Base-by-base conservation (phyloP, 2,888 invertebrate genomes). In the Latrodectus elegans region DNA sequence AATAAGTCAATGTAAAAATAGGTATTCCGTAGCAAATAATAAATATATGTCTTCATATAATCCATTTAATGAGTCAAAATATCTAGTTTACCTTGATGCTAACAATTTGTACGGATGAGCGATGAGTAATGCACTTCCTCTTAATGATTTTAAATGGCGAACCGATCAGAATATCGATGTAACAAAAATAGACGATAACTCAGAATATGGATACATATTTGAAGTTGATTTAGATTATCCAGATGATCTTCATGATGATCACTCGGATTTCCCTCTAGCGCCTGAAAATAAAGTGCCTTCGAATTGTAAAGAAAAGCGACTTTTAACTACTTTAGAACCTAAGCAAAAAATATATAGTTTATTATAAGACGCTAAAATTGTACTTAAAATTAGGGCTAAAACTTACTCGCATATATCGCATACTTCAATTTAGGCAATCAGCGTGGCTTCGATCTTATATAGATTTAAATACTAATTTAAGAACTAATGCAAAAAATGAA, bases 1-100 rank as follows among this genome's bases (percentile, higher is more conserved):
- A 49, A 64, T 85, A 72, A 78, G 67, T 52, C 51, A 67, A 14
- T 71, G 60, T 22, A 70, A 14, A 8, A 17, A 70, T 49, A 52
- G 78, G 22, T 15, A 79, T 10, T 52, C 71, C 15, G 65, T 14
- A 17, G 52, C 83, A 2, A 83, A 86, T 74, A 85, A 85, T 67
- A 15, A 38, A n/a, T 3, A 74, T 64, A 22, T 1, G 15, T n/a
- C 49, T 17, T 60, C 74, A 15, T 86, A 67, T 87, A 68, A 55
- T 14, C 55, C 55, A 12, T 10, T 12, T 55, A 14, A 55, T 55
- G 14, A 12, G 14, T 55, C 55, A 55, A 55, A 55, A 55, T 55
- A 55, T 55, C 14, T 55, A 55, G 14, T 55, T 55, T 55, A 55
- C 55, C 55, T 55, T 10, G 55, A 55, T 14, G 55, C 2, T 55